Evolutionary conservation across 1,140 invertebrate genomes (phyloP).

Genomic region (Dendroctonus ponderosae): DNA sequence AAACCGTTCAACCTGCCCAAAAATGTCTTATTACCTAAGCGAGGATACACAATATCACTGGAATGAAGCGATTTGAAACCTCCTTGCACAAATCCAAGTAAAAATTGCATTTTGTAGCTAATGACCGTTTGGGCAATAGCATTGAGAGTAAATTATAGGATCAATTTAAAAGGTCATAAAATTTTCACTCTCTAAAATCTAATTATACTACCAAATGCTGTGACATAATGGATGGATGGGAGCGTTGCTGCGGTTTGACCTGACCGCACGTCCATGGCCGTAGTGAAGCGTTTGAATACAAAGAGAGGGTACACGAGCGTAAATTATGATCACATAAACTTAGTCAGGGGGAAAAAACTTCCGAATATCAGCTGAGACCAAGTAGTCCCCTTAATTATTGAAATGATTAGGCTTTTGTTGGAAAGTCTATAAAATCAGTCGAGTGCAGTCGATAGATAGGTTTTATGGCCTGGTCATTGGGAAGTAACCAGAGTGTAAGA

Average conservation of each 20-base stretch:
- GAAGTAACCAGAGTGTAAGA: not conserved
- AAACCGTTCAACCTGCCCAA: not conserved
- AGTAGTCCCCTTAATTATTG: constrained; percentile 30
- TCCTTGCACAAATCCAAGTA: not conserved
- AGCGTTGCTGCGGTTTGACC: constrained; percentile 10
- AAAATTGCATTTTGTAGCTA: not conserved
- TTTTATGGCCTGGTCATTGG: constrained; percentile 21
- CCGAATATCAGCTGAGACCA: constrained; percentile 33
- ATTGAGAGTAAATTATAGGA: not conserved
- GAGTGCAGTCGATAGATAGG: constrained; percentile 24
- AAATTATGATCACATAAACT: constrained; percentile 33
- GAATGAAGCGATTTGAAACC: not conserved
- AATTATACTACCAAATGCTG: not conserved
- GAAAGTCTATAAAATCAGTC: constrained; percentile 27
- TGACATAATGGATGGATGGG: constrained; percentile 1
- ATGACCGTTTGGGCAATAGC: not conserved
- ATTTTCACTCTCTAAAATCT: constrained; percentile 4
- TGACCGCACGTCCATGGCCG: constrained; percentile 16
- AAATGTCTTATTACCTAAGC: not conserved
- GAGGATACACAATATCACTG: not conserved
- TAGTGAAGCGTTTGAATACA: constrained; percentile 16
- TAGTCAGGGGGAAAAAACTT: constrained; percentile 29
- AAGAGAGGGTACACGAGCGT: constrained; percentile 30
- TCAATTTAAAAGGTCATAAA: not conserved
- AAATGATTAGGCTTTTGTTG: constrained; percentile 32